Conservation (phyloP, 92 coral and sea anemone genomes). For the Paramuricea clavata region DNA sequence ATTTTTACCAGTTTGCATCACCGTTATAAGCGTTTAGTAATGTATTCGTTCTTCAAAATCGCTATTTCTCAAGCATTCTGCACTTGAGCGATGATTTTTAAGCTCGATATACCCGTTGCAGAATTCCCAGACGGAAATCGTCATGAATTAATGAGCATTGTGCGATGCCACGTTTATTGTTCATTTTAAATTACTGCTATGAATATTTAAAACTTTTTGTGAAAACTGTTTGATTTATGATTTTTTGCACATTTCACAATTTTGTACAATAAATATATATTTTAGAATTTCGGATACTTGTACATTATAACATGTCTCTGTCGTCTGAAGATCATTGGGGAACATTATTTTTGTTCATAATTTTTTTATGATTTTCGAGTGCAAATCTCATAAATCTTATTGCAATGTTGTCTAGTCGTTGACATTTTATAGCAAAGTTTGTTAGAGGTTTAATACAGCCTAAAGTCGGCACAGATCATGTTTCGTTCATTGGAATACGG, state of each 20-base stretch:
- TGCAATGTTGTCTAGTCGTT: background rate
- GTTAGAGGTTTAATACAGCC: background rate
- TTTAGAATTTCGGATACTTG: background rate
- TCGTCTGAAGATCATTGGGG: background rate
- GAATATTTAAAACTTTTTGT: background rate
- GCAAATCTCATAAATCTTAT: conserved; percentile 2
- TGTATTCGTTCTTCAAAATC: background rate
- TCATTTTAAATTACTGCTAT: conserved; percentile 6
- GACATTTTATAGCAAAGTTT: background rate
- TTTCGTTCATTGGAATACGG: background rate
- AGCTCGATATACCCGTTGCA: background rate
- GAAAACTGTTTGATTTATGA: background rate
- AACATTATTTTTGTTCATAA: background rate
- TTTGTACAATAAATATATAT: too few relatives aligned
- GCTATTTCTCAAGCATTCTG: background rate
- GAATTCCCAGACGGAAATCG: background rate
- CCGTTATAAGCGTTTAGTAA: background rate
- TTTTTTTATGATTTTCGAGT: conserved; percentile 23
- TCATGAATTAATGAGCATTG: conserved; percentile 2
- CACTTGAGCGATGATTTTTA: background rate
- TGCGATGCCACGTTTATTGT: conserved; percentile 12
- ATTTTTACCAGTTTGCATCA: background rate
- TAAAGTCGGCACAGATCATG: background rate
- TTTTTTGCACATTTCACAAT: background rate
- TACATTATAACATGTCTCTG: background rate